Evolutionary conservation across 2,888 invertebrate species (phyloP).

Genomic region (Cheilosia pagana): DNA sequence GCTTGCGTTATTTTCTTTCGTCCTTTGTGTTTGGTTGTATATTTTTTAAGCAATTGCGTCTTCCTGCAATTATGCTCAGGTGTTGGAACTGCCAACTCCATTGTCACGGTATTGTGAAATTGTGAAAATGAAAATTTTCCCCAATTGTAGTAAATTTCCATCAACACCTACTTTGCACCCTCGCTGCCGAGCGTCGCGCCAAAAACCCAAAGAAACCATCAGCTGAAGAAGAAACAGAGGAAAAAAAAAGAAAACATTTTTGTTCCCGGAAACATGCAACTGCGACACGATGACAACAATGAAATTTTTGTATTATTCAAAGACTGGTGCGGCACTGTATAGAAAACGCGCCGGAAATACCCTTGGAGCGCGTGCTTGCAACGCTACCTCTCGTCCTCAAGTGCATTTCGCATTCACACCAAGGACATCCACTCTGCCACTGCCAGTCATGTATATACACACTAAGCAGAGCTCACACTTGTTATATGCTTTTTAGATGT

Average conservation of each 20-base stretch:
- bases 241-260: slow-evolving; percentile 13
- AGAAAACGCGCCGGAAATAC: slow-evolving; percentile 50
- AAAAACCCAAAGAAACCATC: slow-evolving; percentile 1
- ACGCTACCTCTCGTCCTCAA: slow-evolving; percentile 37
- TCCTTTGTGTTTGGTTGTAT: slow-evolving; percentile 4
- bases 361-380: slow-evolving; percentile 34
- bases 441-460: slow-evolving; percentile 22
- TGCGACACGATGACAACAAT: slow-evolving; percentile 57
- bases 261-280: slow-evolving; percentile 52
- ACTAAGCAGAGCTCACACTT: slow-evolving; percentile 29
- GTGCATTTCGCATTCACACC: slow-evolving; percentile 45
- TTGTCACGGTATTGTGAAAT: slow-evolving; percentile 61
- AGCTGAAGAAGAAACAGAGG: background rate
- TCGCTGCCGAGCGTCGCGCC: background rate
- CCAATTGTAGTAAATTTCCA: slow-evolving; percentile 60
- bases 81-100: slow-evolving; percentile 64
- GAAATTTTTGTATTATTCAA: slow-evolving; percentile 58
- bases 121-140: slow-evolving; percentile 56
- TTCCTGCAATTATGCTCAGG: slow-evolving; percentile 69
- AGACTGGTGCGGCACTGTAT: slow-evolving; percentile 24
- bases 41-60: slow-evolving; percentile 48
- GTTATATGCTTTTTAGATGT: slow-evolving; percentile 57
- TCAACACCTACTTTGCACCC: slow-evolving; percentile 28
- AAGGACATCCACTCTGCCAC: slow-evolving; percentile 28
- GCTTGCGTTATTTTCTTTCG: background rate